phyloP scores from a whole-genome alignment of 2,888 invertebrate genomes.

The Tipula confusa region DNA sequence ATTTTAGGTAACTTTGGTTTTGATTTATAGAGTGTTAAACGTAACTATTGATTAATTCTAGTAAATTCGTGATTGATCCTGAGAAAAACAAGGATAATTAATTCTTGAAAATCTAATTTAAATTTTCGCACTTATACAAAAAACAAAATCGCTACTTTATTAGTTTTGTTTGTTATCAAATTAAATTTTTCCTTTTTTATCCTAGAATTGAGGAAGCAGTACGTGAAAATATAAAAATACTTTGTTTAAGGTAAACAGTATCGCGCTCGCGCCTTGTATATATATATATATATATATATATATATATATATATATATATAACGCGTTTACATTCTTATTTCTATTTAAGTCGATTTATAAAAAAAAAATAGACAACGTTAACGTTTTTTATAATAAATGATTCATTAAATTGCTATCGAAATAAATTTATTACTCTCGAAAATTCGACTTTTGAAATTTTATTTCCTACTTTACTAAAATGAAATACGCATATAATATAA shows the following conservation, averaged over 20 bases:
- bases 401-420: constrained; percentile 25
- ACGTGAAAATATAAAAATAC: neutral
- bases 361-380: neutral
- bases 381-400: constrained; percentile 25
- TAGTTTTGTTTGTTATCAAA: neutral
- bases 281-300: neutral
- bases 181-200: neutral
- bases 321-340: too few relatives aligned
- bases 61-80: neutral
- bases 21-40: neutral
- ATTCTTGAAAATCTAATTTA: constrained; percentile 25
- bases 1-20: neutral
- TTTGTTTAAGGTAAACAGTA: neutral
- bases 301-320: neutral
- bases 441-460: neutral
- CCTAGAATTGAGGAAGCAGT: neutral
- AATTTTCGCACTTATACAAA: neutral
- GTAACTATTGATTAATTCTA: neutral
- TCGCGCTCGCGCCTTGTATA: neutral
- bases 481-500: too few relatives aligned
- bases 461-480: too few relatives aligned
- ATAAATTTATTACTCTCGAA: neutral
- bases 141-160: neutral
- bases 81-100: neutral
- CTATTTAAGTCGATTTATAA: neutral